Conservation (phyloP, 2,113 vertebrate genomes). For the Triplophysa tibetana region DNA sequence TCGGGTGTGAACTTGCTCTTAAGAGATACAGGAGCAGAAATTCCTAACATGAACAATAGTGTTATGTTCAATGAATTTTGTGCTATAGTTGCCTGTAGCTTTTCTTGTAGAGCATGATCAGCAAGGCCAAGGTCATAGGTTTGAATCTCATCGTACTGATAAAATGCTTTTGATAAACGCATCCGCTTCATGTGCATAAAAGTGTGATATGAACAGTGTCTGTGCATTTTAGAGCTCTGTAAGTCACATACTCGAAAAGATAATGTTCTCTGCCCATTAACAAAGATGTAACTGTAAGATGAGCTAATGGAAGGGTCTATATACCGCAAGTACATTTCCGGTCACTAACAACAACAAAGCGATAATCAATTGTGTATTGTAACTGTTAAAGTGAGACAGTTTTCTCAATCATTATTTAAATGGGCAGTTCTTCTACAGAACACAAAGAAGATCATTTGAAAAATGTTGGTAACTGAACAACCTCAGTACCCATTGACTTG, state of each 20-base stretch:
- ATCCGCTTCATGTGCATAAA: no score
- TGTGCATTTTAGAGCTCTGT: not conserved
- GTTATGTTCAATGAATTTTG: not conserved
- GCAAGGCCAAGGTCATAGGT: no score
- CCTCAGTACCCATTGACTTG: no score
- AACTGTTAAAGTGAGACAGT: not conserved
- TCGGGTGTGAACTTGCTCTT: not conserved
- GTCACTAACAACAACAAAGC: constrained; percentile 24
- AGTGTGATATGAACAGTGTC: not conserved
- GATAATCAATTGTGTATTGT: no score
- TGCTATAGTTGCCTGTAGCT: no score
- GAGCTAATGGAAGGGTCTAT: not conserved
- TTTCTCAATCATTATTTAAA: not conserved
- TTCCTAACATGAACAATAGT: not conserved
- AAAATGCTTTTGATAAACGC: no score
- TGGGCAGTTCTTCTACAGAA: no score
- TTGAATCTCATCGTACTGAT: no score
- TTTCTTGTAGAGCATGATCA: no score
- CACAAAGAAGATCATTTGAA: no score
- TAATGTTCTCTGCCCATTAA: not conserved
- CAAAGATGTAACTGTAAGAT: not conserved
- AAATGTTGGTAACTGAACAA: no score
- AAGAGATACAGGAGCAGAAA: not conserved
- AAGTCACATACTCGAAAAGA: not conserved
- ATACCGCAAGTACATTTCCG: constrained; percentile 21